Conservation (phyloP, 2,797 vertebrate species). For the Nannoperca australis region DNA sequence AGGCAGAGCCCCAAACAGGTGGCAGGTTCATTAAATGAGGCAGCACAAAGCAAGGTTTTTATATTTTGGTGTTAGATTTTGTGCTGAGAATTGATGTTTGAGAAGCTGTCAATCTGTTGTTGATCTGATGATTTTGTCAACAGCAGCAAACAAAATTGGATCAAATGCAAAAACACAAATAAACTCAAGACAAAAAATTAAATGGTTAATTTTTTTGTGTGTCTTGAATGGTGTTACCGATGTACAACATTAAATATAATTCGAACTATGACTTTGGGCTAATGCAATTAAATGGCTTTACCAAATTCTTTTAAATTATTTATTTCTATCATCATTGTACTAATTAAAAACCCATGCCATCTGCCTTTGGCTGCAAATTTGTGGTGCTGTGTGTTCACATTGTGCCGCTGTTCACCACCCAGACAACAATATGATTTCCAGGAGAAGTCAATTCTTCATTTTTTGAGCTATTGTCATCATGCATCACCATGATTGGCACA, state of each 20-base stretch:
- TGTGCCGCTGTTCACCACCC: neutral
- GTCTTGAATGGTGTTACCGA: neutral
- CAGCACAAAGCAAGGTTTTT: too few species aligned
- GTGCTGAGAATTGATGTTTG: neutral
- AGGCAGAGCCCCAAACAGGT: too few species aligned
- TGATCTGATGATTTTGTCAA: neutral
- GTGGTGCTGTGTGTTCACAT: neutral
- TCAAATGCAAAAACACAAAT: too few species aligned
- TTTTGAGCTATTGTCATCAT: neutral
- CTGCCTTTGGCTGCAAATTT: neutral
- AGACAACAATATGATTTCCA: neutral
- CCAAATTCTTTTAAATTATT: neutral
- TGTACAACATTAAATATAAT: neutral
- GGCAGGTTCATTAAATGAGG: too few species aligned
- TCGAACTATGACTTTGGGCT: neutral
- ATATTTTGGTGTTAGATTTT: too few species aligned
- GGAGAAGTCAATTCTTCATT: neutral
- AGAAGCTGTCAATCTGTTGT: neutral
- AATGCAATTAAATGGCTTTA: neutral
- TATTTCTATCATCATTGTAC: neutral
- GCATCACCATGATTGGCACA: neutral
- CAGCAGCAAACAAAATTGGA: neutral
- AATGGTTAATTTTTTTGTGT: neutral
- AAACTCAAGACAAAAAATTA: neutral
- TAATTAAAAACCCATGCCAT: conserved; percentile 4